Base-by-base conservation (phyloP, 35 echinoderm and acorn worm species). In the Nesometra sesokonis region DNA sequence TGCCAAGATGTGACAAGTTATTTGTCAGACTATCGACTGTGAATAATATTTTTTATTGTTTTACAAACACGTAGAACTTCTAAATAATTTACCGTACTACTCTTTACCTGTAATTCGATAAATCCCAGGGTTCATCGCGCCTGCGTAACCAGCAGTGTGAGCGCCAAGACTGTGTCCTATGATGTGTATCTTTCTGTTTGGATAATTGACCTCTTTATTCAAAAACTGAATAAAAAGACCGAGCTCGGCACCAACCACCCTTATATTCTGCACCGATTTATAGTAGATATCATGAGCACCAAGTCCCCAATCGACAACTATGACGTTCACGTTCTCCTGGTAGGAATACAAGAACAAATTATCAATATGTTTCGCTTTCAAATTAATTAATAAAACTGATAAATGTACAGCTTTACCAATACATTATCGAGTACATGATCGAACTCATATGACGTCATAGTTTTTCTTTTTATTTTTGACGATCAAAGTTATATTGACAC, bases 271-370 rank as follows among this genome's bases (percentile, higher is more conserved):
- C 0, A 93, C 89, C 0, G 94, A 76, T 84, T 97, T 88, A 79
- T 97, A 97, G 57, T 90, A 91, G 0, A 93, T 89, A 43, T 82
- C 91, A 30, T 88, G 86, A 8, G 91, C 89, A 5, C 94, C 94
- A 3, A 91, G 86, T 43, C 83, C 77, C 94, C 94, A 97, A 79
- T 97, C 94, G 0, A 97, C 94, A 36, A 86, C 37, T 29, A 97
- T 82, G 0, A 97, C 79, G n/a, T 93, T 97, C 19, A 76, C 39
- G 32, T 90, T 78, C 21, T 85, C 85, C 94, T 97, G 80, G 38
- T 15, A 15, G 15, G 38, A 43, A 43, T 43, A 43, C n/a, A n/a
- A n/a, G n/a, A n/a, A n/a, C n/a, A n/a, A n/a, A n/a, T n/a, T n/a
- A n/a, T n/a, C n/a, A n/a, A n/a, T n/a, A n/a, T n/a, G n/a, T n/a